Evolutionary conservation across 30 jellyfish, hydroid and myxozoan species (phyloP), one percentile per base, ranked within the genome.

Genomic region (Aurelia aurita complex sp. Pacific): DNA sequence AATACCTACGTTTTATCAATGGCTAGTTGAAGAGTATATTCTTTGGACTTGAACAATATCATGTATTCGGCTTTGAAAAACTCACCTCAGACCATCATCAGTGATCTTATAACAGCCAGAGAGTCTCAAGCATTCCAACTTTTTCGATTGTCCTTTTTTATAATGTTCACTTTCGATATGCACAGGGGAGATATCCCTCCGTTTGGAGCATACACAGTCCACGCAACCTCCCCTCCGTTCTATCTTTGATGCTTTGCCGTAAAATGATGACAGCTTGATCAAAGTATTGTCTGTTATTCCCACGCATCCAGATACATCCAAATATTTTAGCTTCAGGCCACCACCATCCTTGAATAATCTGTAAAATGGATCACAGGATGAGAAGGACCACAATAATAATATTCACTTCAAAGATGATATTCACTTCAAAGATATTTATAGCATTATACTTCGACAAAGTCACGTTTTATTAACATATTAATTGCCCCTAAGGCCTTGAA

Each of bases 21-120:
- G 50, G 50, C 5, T 23, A 23, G 29, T 23, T 23, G 29, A 23
- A 23, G 29, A 23, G 50, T 38, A 38, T 3, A 2, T 38, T 38
- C 50, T 38, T 38, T 5, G 3, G 50, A 4, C 11, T 13, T 46
- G 2, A 46, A 9, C 12, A 8, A 7, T 46, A 46, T 46, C 57
- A 46, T 2, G 1, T 4, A 46, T 7, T 46, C 15, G 8, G 12
- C 11, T 9, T 6, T 46, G 17, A 16, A 69, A 32, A 14, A 33
- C 95, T n/a, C 54, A 92, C 98, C 96, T 88, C 79, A 92, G 88
- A 11, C 98, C 98, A 69, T 23, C 89, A 70, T 92, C 98, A 42
- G 98, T 92, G 71, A 92, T 92, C 67, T 79, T 82, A 69, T 64
- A 92, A 59, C 98, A 92, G 15, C 98, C 98, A n/a, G 96, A 82